Evolutionary conservation across 2,113 vertebrate genomes (phyloP).

Genomic region (Chitala chitala): DNA sequence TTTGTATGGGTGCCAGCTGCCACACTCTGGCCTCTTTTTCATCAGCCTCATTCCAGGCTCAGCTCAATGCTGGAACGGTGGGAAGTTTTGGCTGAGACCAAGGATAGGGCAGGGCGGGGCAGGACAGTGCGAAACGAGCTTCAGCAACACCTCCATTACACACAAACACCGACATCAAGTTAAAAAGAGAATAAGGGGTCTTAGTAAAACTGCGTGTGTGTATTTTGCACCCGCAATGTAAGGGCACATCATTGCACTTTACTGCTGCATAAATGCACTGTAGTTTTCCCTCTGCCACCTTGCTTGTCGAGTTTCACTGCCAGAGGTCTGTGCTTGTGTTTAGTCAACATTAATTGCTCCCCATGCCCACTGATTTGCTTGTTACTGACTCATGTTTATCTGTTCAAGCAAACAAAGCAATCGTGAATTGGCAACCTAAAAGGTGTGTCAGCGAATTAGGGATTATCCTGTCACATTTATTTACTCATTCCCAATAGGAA

Average conservation of each 20-base stretch:
- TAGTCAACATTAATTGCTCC: not conserved
- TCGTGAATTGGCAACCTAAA: not conserved
- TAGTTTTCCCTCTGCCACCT: not conserved
- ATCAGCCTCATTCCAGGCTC: too few species aligned
- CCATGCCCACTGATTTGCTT: not conserved
- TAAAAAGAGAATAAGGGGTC: too few species aligned
- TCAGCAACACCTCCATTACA: too few species aligned
- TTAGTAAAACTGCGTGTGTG: too few species aligned
- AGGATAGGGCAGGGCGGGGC: too few species aligned
- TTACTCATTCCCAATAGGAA: not conserved
- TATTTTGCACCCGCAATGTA: not conserved
- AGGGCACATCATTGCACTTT: not conserved
- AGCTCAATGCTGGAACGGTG: too few species aligned
- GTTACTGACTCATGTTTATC: not conserved
- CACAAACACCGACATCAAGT: too few species aligned
- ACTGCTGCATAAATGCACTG: not conserved
- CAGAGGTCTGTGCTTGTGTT: not conserved
- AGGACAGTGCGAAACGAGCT: too few species aligned
- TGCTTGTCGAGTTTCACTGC: not conserved
- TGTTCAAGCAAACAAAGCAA: not conserved
- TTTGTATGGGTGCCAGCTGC: too few species aligned
- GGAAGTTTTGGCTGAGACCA: too few species aligned
- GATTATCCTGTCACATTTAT: constrained; percentile 5
- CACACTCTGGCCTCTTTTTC: too few species aligned
- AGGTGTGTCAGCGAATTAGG: constrained; percentile 5